A percentile compares a stretch with the other conserved stretches of the same genome.
Conservation (phyloP, 2,888 invertebrate species). For the Agriopis marginaria region DNA sequence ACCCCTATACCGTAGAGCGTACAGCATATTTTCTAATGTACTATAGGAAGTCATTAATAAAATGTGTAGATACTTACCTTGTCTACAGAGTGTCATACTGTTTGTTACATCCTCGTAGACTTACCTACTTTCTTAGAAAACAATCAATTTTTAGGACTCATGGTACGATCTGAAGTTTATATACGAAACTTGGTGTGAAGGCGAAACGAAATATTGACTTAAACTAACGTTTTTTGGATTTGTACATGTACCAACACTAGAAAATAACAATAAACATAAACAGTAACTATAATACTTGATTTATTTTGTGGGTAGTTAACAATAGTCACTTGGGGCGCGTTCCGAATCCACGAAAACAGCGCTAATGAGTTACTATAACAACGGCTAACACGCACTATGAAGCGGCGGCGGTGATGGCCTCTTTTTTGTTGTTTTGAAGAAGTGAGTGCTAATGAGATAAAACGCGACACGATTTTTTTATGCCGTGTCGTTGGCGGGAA, state of each 20-base stretch:
- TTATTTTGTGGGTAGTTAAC: neutral
- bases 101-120: constrained; percentile 1
- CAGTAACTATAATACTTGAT: neutral
- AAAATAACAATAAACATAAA: constrained; percentile 1
- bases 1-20: neutral
- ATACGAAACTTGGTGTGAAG: constrained; percentile 42
- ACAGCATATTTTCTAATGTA: neutral
- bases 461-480: too few species aligned
- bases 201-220: constrained; percentile 19
- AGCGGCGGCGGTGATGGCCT: too few species aligned
- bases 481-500: too few species aligned
- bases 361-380: too few species aligned
- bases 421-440: too few species aligned
- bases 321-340: too few species aligned
- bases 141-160: constrained; percentile 40
- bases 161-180: constrained; percentile 32
- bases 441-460: too few species aligned
- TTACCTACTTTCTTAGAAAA: constrained; percentile 1
- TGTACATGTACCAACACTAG: neutral
- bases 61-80: neutral
- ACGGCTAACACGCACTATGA: too few species aligned
- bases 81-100: constrained; percentile 13
- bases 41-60: neutral
- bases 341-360: too few species aligned
- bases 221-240: constrained; percentile 15